Evolutionary conservation across 1,140 invertebrate genomes (phyloP), one percentile per base, ranked within the genome.

Genomic region (Drosophila pseudoobscura): DNA sequence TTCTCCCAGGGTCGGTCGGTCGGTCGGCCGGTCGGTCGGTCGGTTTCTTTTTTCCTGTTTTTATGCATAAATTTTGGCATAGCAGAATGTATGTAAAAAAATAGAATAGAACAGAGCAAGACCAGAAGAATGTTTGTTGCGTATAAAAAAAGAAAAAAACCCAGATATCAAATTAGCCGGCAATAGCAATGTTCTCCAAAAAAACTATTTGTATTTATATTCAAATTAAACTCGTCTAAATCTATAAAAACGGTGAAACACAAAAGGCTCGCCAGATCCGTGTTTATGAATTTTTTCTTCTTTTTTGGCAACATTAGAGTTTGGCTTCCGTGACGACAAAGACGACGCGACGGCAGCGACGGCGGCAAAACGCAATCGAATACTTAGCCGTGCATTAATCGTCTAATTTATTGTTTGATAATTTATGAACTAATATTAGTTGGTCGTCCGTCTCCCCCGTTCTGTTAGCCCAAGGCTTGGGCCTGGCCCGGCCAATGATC

Each of bases 401-500:
- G 83, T 80, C 83, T 88, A 88, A 88, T 88, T 88, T 88, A 88
- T 88, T 79, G 83, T 83, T 88, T 78, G 78, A 89, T 88, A 83
- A 88, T 88, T 88, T 88, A 88, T 88, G 75, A 76, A 87, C 83
- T 88, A 87, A 83, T 83, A 83, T 74, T 76, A 83, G 78, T 83
- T 72, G 55, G 57, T 84, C 75, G 24, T 20, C 26, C 17, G 29
- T 15, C 39, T 56, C 15, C 13, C 43, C n/a, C 24, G 22, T 47
- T 26, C 53, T 45, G 17, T 49, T 54, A 39, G 35, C 35, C 35
- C 35, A 39, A 39, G 35, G 35, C 35, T 39, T 39, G 35, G 35
- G 29, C 29, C 29, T 2, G 29, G 7, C 11, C 35, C 11, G 35
- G 35, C 35, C 35, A 39, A 39, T 13, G 35, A 39, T 39, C 35